phyloP scores from a whole-genome alignment of 1,140 invertebrate genomes.

The Nilaparvata lugens region DNA sequence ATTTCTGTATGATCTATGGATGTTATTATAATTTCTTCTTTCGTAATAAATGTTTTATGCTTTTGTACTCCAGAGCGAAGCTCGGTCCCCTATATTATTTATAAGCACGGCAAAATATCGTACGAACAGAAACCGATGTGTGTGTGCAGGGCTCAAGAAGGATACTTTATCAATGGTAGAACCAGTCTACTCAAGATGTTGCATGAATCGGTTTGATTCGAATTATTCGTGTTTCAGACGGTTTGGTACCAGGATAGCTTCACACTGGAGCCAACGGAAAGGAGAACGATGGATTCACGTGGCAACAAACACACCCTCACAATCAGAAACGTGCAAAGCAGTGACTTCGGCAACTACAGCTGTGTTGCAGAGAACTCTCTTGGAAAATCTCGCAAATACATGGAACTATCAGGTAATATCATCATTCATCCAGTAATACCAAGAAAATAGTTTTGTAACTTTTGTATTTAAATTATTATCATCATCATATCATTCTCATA shows the following conservation, averaged over 20 bases:
- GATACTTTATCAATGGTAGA: too few species aligned
- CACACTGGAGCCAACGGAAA: conserved; percentile 43
- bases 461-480: background rate
- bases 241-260: conserved; percentile 49
- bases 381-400: conserved; percentile 40
- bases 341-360: conserved; percentile 46
- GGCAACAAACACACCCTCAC: conserved; percentile 44
- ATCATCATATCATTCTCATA: too few species aligned
- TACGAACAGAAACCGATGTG: too few species aligned
- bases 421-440: background rate
- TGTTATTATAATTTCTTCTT: too few species aligned
- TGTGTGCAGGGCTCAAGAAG: too few species aligned
- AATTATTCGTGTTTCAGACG: conserved; percentile 33
- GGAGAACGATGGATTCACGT: conserved; percentile 41
- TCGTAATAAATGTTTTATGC: too few species aligned
- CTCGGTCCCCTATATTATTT: too few species aligned
- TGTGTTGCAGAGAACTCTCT: conserved; percentile 41
- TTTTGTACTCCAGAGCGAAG: too few species aligned
- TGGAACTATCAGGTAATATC: conserved; percentile 39
- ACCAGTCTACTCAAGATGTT: too few species aligned
- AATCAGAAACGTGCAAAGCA: conserved; percentile 42
- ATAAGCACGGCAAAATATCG: too few species aligned
- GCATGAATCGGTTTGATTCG: too few species aligned
- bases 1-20: too few species aligned
- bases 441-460: background rate